Evolutionary conservation across 2,888 invertebrate species (phyloP).

Genomic region (Galerucella nymphaeae): DNA sequence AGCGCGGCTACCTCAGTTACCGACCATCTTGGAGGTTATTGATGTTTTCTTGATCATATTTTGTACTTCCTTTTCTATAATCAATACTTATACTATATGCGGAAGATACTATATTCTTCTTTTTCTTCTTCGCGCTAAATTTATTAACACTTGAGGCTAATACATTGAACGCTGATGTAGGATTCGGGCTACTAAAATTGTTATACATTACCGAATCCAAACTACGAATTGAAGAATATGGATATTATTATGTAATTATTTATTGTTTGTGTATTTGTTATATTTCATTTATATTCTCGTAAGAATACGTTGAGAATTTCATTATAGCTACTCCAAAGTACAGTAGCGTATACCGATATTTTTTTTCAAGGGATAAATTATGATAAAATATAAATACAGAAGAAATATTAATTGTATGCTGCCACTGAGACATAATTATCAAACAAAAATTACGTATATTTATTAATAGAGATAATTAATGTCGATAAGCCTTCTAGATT

Average conservation of each 20-base stretch:
- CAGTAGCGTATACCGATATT: too few relatives aligned
- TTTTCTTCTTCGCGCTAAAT: conserved; percentile 39
- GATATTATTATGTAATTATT: conserved; percentile 17
- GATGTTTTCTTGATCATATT: conserved; percentile 50
- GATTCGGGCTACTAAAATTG: conserved; percentile 36
- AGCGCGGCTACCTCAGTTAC: conserved; percentile 54
- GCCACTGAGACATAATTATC: neutral
- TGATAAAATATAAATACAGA: too few relatives aligned
- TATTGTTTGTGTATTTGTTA: conserved; percentile 8
- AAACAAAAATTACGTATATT: neutral
- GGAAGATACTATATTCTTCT: conserved; percentile 40
- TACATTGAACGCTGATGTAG: conserved; percentile 17
- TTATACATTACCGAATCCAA: conserved; percentile 43
- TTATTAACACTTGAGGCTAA: conserved; percentile 43
- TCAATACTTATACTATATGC: conserved; percentile 45
- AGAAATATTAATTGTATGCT: neutral
- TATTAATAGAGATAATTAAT: neutral
- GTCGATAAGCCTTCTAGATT: neutral
- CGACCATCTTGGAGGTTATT: conserved; percentile 49
- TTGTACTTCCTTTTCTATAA: conserved; percentile 49
- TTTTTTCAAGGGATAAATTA: too few relatives aligned
- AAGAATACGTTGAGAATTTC: neutral
- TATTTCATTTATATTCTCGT: neutral
- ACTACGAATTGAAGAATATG: conserved; percentile 37
- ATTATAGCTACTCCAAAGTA: neutral